Base-by-base conservation (phyloP, 2,113 vertebrate species). In the Paramormyrops kingsleyae region DNA sequence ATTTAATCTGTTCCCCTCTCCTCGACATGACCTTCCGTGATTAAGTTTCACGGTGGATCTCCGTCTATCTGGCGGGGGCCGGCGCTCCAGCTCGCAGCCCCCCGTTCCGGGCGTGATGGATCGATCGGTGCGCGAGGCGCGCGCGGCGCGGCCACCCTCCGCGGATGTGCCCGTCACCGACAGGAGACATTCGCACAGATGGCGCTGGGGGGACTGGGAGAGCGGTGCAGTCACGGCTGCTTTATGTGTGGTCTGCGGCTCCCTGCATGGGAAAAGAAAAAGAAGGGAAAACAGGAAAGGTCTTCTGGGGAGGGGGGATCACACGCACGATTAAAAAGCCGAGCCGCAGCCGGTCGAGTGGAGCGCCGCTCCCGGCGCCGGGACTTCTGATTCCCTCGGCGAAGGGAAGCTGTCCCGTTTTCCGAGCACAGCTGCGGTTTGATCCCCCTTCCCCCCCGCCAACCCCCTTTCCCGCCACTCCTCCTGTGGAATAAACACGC, bases 1-100 rank as follows among this genome's bases (percentile, higher is more conserved):
- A 99, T 99, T 98, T 98, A 98, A 99, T 99, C 98, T 98, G 98
- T 98, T 98, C 96, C 97, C 97, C 95, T 96, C 97, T 99, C 97
- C 97, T 96, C 94, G 93, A 99, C 98, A 99, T 97, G 97, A 99
- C 98, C 98, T 98, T 97, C 97, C 96, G 97, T 98, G 98, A 99
- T 99, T 98, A 98, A 97, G 97, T 99, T 98, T 98, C 97, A 97
- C 97, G 97, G 97, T 95, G 95, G 97, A 96, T 96, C 97, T 86
- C 84, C 24, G 84, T 91, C 90, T 88, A 77, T 90, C 52, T 80
- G 13, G 42, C 80, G 50, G 44, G 50, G 31, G 59, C 92, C 88
- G 21, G 42, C 50, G 24, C 89, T 86, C 5, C 70, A 27, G 62
- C 39, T 49, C 70, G 21, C 52, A 17, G 27, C 13, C 89, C 47